Evolutionary conservation across 2,113 vertebrate genomes (phyloP).

Genomic region (Dasyprocta punctata): DNA sequence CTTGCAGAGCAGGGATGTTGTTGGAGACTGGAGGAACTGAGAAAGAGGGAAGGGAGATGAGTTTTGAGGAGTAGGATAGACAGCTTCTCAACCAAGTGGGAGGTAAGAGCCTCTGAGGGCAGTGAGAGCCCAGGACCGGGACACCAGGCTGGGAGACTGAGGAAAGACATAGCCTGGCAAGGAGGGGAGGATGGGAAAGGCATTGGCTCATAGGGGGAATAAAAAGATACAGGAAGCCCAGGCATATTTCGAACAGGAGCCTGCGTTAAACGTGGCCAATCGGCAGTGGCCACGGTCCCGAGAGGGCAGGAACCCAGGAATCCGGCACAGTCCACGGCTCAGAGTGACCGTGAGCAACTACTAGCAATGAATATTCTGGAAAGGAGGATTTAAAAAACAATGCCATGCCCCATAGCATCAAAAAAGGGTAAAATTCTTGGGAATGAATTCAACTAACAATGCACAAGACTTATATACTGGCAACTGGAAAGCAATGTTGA

Average conservation of each 20-base stretch:
- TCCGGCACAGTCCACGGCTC: neutral
- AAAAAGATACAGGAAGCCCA: neutral
- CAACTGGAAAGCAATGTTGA: neutral
- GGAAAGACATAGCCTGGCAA: too few species aligned
- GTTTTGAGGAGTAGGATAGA: neutral
- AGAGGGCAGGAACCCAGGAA: neutral
- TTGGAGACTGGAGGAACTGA: neutral
- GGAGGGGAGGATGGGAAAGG: neutral
- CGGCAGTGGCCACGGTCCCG: too few species aligned
- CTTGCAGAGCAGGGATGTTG: neutral
- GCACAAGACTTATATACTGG: neutral
- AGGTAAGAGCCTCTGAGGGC: neutral
- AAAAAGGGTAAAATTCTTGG: neutral
- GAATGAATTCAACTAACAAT: neutral
- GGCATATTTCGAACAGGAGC: neutral
- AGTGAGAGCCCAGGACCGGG: neutral
- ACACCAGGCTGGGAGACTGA: neutral
- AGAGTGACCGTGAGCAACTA: neutral
- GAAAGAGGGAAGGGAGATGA: neutral
- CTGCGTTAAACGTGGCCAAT: neutral
- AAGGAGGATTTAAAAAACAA: neutral
- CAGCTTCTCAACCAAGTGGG: neutral
- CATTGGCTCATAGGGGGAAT: neutral
- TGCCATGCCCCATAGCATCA: neutral
- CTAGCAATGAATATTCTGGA: neutral